Percentiles rank a stretch among this genome's conserved stretches.
phyloP scores from a whole-genome alignment of 2,113 vertebrate genomes.

The Mionectes macconnelli region DNA sequence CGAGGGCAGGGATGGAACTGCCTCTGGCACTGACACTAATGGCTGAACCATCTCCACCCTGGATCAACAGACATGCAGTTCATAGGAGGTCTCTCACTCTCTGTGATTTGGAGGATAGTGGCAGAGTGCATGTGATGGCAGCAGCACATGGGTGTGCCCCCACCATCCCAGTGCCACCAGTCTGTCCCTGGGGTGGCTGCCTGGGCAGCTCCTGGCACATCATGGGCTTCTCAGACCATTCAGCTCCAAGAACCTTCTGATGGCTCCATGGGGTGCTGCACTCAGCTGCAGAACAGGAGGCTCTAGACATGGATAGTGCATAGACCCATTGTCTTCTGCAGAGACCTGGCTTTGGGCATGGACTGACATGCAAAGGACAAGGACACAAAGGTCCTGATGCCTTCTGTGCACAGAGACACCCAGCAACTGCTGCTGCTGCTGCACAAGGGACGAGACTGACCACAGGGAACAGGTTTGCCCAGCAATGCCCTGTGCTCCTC shows the following conservation, averaged over 20 bases:
- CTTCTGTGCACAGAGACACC: neutral
- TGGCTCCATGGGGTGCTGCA: neutral
- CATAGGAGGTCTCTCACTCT: neutral
- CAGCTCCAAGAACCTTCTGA: neutral
- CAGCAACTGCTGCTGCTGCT: neutral
- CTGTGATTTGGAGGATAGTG: neutral
- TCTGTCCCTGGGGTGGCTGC: neutral
- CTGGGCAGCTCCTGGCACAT: neutral
- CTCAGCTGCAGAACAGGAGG: neutral
- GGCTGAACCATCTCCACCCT: neutral
- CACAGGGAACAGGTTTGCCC: neutral
- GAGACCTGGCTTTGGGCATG: neutral
- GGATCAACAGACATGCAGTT: neutral
- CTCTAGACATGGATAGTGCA: neutral
- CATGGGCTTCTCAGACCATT: neutral
- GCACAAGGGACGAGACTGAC: neutral
- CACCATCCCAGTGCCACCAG: neutral
- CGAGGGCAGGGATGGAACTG: neutral
- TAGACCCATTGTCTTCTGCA: neutral
- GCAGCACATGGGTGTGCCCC: accelerated
- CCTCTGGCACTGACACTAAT: neutral
- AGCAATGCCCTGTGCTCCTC: neutral
- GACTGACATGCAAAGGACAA: neutral
- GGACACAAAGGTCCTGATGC: accelerated
- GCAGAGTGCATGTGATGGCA: accelerated